phyloP scores from a whole-genome alignment of 2,113 vertebrate species.

The Syngnathus floridae region DNA sequence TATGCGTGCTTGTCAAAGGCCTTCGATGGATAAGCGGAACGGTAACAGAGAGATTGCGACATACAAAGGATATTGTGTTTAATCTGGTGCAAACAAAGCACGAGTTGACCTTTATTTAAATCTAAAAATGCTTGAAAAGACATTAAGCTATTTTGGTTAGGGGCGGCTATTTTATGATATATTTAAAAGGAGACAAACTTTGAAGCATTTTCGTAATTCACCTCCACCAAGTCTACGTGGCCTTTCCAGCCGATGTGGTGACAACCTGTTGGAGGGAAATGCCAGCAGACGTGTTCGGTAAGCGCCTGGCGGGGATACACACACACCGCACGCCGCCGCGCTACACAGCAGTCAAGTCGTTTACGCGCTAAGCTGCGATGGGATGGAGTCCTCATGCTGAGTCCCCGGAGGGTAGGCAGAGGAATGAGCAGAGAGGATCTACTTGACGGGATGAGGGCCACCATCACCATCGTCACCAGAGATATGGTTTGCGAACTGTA shows the following conservation, averaged over 20 bases:
- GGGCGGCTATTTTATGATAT: neutral
- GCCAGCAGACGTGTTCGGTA: neutral
- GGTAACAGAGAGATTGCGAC: constrained; percentile 19
- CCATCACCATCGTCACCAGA: neutral
- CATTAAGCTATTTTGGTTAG: neutral
- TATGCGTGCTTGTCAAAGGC: constrained; percentile 12
- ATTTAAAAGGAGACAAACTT: neutral
- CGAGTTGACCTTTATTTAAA: neutral
- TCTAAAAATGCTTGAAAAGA: too few species aligned
- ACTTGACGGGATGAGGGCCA: constrained; percentile 42
- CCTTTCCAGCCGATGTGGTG: neutral
- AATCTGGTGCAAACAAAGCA: constrained; percentile 12
- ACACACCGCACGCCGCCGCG: neutral
- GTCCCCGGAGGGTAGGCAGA: constrained; percentile 17
- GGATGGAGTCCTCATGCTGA: constrained; percentile 19
- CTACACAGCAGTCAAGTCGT: constrained; percentile 13
- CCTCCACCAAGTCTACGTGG: neutral
- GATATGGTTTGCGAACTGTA: neutral
- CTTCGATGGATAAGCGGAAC: neutral
- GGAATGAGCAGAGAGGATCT: constrained; percentile 41
- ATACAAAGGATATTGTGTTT: constrained; percentile 4
- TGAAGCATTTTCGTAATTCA: neutral
- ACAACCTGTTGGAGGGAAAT: constrained; percentile 13
- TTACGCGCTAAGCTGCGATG: constrained; percentile 28
- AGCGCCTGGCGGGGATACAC: neutral